phyloP scores from a whole-genome alignment of 2,888 invertebrate genomes.

The Limulus polyphemus region DNA sequence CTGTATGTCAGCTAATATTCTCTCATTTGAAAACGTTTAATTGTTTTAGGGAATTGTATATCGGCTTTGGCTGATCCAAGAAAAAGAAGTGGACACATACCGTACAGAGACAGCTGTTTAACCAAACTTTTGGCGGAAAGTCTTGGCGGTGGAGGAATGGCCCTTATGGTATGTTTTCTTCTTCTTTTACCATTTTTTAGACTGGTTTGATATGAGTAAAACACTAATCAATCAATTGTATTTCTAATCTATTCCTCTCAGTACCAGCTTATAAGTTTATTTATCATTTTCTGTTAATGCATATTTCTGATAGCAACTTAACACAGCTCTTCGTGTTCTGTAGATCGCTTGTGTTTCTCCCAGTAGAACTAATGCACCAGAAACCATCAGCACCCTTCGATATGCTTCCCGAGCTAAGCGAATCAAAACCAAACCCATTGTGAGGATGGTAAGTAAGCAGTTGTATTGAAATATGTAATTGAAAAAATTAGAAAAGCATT shows the following conservation, averaged over 20 bases:
- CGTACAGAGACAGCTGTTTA: slow-evolving; percentile 84
- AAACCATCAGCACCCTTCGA: slow-evolving; percentile 78
- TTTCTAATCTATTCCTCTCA: too few species aligned
- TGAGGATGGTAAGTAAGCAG: slow-evolving; percentile 62
- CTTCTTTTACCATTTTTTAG: not conserved
- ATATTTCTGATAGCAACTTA: too few species aligned
- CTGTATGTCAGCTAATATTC: too few species aligned
- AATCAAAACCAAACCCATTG: slow-evolving; percentile 80
- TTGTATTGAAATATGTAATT: not conserved
- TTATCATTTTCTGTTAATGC: too few species aligned
- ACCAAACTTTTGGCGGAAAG: slow-evolving; percentile 88
- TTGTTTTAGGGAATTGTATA: slow-evolving; percentile 70
- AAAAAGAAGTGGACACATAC: slow-evolving; percentile 65
- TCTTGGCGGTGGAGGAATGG: slow-evolving; percentile 83
- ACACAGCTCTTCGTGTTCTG: slow-evolving; percentile 25
- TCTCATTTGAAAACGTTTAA: slow-evolving; percentile 17
- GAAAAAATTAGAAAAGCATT: too few species aligned
- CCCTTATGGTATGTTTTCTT: slow-evolving; percentile 61
- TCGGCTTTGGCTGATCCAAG: slow-evolving; percentile 54
- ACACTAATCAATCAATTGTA: too few species aligned
- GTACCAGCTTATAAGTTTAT: too few species aligned
- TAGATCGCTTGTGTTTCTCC: slow-evolving; percentile 92
- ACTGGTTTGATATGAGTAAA: too few species aligned
- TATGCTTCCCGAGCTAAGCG: slow-evolving; percentile 86
- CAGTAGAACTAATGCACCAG: slow-evolving; percentile 66